Evolutionary conservation across 2,113 vertebrate genomes (phyloP).

Genomic region (Oryzias curvinotus): DNA sequence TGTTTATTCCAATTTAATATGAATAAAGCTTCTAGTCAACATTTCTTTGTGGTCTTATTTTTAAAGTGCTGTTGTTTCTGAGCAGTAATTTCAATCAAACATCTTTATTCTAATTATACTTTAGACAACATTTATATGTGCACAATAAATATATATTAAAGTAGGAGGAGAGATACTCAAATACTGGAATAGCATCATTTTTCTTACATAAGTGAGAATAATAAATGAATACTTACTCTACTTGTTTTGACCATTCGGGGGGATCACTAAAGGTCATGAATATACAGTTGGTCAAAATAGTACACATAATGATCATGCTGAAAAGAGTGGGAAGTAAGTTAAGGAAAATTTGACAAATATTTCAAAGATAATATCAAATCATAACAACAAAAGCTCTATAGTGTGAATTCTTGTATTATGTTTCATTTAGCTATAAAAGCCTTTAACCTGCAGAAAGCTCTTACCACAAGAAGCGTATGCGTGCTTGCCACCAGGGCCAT

Average conservation of each 20-base stretch:
- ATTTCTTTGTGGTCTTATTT: no score
- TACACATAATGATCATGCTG: slow-evolving; percentile 99
- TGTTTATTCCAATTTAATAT: no score
- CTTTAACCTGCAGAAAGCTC: slow-evolving; percentile 9
- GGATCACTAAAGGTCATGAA: slow-evolving; percentile 99
- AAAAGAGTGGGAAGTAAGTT: slow-evolving; percentile 85
- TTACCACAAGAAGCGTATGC: slow-evolving; percentile 15
- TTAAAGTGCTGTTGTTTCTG: no score
- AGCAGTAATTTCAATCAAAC: no score
- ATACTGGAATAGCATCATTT: slow-evolving; percentile 13
- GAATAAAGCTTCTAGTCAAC: no score
- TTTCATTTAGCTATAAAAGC: neutral
- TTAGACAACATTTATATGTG: neutral
- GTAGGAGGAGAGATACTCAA: neutral
- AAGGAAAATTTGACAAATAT: slow-evolving; percentile 66
- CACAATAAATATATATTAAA: neutral
- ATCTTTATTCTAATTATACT: no score
- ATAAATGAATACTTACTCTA: slow-evolving; percentile 87
- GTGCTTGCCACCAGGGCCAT: slow-evolving; percentile 31
- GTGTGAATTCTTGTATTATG: neutral
- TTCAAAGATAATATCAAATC: neutral
- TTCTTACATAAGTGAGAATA: slow-evolving; percentile 1
- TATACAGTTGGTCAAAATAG: slow-evolving; percentile 99
- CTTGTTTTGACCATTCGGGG: slow-evolving; percentile 98
- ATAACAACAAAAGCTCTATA: neutral